Base-by-base conservation (phyloP, 2,113 vertebrate genomes). In the Gallinago jamesoni region DNA sequence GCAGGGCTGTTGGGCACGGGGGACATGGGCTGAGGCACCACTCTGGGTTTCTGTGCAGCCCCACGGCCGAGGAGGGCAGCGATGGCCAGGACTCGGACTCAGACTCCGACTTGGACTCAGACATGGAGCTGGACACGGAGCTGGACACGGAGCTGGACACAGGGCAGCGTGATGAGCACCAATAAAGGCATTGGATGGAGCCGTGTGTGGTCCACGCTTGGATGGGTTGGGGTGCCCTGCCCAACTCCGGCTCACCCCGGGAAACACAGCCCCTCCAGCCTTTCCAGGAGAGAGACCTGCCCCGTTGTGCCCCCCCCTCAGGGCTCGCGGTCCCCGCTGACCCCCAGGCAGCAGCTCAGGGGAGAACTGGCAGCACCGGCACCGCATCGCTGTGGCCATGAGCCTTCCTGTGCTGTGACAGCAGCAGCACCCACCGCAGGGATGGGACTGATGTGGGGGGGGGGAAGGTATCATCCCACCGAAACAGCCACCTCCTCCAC, bases 131-230 rank as follows among this genome's bases (percentile, higher is more conserved):
- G 2, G 4, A 23, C 22, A 25, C 1, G 25, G 52, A 55, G 52
- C 24, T 0, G 23, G 23, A 12, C 12, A 25, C 24, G 50, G 48
- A 11, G 9, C 13, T 10, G 56, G 43, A 35, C 6, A 18, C 6
- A 8, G 9, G 5, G 48, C 69, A 2, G 17, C 1, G 7, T 6
- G 23, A 37, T 8, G 41, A 35, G 35, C 24, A 2, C 7, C 16
- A 76, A 67, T 84, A 84, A 84, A 74, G 28, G 41, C 23, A 14
- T 48, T 48, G 53, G 4, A 35, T 4, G 21, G 41, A 47, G 43
- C 33, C 6, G 9, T 7, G n/a, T 10, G 53, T 64, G 59, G 59
- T 60, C 25, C 25, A 1, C 17, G 1, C 33, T 14, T 10, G 48
- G 48, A 50, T 37, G 59, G 27, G 59, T 25, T 64, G 2, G 1